Base-by-base conservation (phyloP, 1,140 invertebrate species). In the Anastrepha ludens region DNA sequence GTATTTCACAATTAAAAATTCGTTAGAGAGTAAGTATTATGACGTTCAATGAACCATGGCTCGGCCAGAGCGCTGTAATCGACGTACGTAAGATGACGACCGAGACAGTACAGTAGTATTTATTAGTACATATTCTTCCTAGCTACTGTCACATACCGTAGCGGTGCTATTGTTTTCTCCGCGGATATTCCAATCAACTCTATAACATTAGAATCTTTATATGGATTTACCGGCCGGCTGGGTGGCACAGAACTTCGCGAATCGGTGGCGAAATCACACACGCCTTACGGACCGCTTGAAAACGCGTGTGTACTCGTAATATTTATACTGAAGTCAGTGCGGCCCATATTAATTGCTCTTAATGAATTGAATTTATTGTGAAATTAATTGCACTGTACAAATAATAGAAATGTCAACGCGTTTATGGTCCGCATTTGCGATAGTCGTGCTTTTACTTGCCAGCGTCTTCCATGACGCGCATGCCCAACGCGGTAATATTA, bases 401-500 rank as follows among this genome's bases (percentile, higher is more conserved):
- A 86, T 64, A 62, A 86, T n/a, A 60, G 47, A 50, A 41, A 86
- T 86, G 58, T 50, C 13, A 20, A 60, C 41, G 58, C 39, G 44
- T 41, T 78, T 41, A 6, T 78, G 50, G 17, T 60, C 44, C 29
- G 50, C 4, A 87, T 64, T 55, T 17, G 41, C 20, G 39, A 29
- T 47, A 85, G 47, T 86, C 17, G 39, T 17, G 20, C 44, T 60
- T 17, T 5, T 86, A 44, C 41, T 87, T 20, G 20, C 44, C 15
- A 55, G 6, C 15, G 2, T 20, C 70, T 15, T n/a, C 62, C 59
- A 39, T n/a, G 17, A 50, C 1, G 44, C 78, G 55, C 11, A 85
- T 39, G 60, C 74, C 15, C 86, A 87, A 87, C 15, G 64, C 3
- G 44, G 65, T 58, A 87, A 87, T 55, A 74, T 87, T 13, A 87